Evolutionary conservation across 2,888 invertebrate genomes (phyloP).

Genomic region (Glyphotaelius pellucidus): DNA sequence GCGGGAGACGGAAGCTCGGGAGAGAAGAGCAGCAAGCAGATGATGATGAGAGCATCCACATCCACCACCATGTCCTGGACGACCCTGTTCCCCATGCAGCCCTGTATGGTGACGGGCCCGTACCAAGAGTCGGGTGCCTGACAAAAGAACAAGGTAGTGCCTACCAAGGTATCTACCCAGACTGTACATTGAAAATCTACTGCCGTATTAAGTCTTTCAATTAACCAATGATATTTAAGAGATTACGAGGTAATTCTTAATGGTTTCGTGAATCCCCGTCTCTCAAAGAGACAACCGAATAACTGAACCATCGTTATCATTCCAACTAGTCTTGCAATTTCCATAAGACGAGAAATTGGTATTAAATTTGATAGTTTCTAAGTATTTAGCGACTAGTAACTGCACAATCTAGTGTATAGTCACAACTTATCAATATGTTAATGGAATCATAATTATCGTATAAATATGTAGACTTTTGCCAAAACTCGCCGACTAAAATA

Average conservation of each 20-base stretch:
- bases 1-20: constrained; percentile 72
- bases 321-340: constrained; percentile 62
- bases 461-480: constrained; percentile 64
- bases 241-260: constrained; percentile 24
- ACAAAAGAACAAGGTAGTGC: constrained; percentile 68
- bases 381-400: constrained; percentile 59
- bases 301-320: constrained; percentile 52
- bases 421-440: constrained; percentile 58
- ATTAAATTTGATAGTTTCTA: constrained; percentile 57
- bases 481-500: constrained; percentile 65
- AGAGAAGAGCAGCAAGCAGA: constrained; percentile 73
- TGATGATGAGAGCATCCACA: constrained; percentile 80
- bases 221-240: constrained; percentile 34
- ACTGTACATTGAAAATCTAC: constrained; percentile 52
- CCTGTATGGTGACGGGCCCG: constrained; percentile 90
- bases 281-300: constrained; percentile 34
- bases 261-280: constrained; percentile 14
- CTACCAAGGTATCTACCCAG: constrained; percentile 50
- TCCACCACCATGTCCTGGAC: constrained; percentile 91
- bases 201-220: constrained; percentile 29
- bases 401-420: constrained; percentile 65
- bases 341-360: constrained; percentile 60
- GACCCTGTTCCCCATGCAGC: constrained; percentile 91
- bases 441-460: constrained; percentile 61
- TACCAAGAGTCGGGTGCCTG: constrained; percentile 83